phyloP scores from a whole-genome alignment of 2,888 invertebrate genomes.

The Rhyacophila evoluta region DNA sequence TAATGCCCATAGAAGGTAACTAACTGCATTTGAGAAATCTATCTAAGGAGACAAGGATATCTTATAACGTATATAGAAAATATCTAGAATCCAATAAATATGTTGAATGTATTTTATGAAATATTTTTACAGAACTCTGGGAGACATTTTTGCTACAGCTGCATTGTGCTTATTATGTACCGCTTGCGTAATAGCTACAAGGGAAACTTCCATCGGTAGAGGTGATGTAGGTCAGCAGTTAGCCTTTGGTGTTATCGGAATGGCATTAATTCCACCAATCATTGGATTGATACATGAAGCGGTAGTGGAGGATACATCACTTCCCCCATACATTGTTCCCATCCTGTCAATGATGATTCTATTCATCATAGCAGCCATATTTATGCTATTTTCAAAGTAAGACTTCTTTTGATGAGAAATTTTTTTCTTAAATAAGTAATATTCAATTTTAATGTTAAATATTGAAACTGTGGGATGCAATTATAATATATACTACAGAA shows the following conservation, averaged over 20 bases:
- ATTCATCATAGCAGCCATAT: slow-evolving; percentile 71
- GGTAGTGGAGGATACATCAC: slow-evolving; percentile 59
- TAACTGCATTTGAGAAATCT: too few species aligned
- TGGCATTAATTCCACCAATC: slow-evolving; percentile 77
- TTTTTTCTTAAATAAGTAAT: too few species aligned
- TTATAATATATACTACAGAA: too few species aligned
- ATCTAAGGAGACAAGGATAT: too few species aligned
- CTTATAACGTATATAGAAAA: too few species aligned
- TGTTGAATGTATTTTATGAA: too few species aligned
- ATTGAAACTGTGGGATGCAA: too few species aligned
- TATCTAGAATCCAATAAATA: too few species aligned
- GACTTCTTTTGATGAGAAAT: too few species aligned
- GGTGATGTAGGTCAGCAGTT: slow-evolving; percentile 85
- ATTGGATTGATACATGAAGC: slow-evolving; percentile 64
- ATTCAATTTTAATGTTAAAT: too few species aligned
- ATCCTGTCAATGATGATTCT: slow-evolving; percentile 70
- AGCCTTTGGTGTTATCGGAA: slow-evolving; percentile 80
- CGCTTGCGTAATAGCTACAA: slow-evolving; percentile 84
- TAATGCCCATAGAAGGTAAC: too few species aligned
- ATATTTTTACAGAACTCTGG: slow-evolving; percentile 68
- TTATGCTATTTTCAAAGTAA: slow-evolving; percentile 71
- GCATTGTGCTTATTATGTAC: slow-evolving; percentile 78
- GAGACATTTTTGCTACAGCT: slow-evolving; percentile 82
- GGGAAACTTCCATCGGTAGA: slow-evolving; percentile 83
- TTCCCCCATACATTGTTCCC: slow-evolving; percentile 68